These are phyloP conservation scores for Automeris io DNA, from an alignment of 2,888 invertebrate genomes.

Conservation along the genomic window DNA sequence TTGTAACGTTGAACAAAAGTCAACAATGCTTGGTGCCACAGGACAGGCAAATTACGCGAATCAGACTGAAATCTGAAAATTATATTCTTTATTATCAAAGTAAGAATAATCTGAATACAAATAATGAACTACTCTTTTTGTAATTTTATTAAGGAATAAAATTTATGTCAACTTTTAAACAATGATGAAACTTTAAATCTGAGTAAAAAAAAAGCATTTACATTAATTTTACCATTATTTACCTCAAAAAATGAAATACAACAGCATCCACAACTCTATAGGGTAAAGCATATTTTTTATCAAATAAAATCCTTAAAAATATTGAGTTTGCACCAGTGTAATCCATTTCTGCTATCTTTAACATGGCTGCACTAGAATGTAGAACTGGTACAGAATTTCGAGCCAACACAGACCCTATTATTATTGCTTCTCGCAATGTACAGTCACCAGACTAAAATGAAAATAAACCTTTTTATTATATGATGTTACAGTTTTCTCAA, in stretches of 20 bases:
- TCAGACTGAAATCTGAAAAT: conserved; percentile 87
- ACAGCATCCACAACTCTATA: conserved; percentile 96
- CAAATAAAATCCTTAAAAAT: conserved; percentile 93
- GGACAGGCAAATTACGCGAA: conserved; percentile 89
- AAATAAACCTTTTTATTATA: conserved; percentile 11
- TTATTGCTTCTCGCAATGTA: conserved; percentile 95
- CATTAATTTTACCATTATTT: conserved; percentile 19
- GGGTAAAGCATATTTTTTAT: conserved; percentile 98
- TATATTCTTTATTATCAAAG: neutral
- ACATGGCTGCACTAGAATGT: conserved; percentile 95
- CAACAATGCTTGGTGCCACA: conserved; percentile 97
- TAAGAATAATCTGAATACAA: too few relatives aligned
- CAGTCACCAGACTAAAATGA: conserved; percentile 88
- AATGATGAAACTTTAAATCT: too few relatives aligned
- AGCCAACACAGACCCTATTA: conserved; percentile 93
- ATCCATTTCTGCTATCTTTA: conserved; percentile 98
- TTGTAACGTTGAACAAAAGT: conserved; percentile 97
- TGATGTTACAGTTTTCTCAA: too few relatives aligned
- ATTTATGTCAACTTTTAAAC: neutral
- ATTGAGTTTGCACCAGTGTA: conserved; percentile 97
- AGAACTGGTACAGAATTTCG: conserved; percentile 95
- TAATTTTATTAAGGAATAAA: neutral
- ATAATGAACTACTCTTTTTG: too few relatives aligned
- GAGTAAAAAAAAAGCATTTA: too few relatives aligned
- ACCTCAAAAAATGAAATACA: conserved; percentile 96